A percentile compares a stretch with the other conserved stretches of the same genome.
Evolutionary conservation across 1,140 invertebrate species (phyloP).

Genomic region (Euglossa dilemma): DNA sequence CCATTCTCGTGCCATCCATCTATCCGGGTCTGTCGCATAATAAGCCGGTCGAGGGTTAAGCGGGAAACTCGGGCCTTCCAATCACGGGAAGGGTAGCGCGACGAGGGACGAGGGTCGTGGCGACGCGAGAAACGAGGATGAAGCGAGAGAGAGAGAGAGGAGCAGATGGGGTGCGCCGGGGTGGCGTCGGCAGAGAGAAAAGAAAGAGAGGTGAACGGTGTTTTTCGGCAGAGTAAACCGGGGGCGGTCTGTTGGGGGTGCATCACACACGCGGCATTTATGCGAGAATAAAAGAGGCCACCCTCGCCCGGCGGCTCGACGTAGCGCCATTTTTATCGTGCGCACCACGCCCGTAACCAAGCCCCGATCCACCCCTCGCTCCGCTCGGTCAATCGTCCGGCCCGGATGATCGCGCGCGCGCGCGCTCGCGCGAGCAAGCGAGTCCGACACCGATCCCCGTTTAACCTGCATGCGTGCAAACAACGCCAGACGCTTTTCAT

Average conservation of each 20-base stretch:
- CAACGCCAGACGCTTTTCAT: slow-evolving; percentile 50
- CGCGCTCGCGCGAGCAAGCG: too few species aligned
- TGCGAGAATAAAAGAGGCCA: slow-evolving; percentile 59
- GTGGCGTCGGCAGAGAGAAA: neutral
- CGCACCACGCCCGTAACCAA: slow-evolving; percentile 71
- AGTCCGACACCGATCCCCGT: slow-evolving; percentile 50
- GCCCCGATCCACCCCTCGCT: slow-evolving; percentile 37
- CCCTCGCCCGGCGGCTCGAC: slow-evolving; percentile 47
- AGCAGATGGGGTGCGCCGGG: neutral
- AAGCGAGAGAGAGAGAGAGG: neutral
- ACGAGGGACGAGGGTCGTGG: slow-evolving; percentile 26
- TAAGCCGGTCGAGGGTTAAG: slow-evolving; percentile 73
- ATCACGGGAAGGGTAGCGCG: slow-evolving; percentile 42
- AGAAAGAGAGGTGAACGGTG: slow-evolving; percentile 32
- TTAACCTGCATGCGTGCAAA: slow-evolving; percentile 59
- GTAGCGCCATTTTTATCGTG: slow-evolving; percentile 74
- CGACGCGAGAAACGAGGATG: neutral
- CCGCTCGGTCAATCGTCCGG: slow-evolving; percentile 61
- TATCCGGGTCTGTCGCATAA: slow-evolving; percentile 67
- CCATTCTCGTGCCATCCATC: slow-evolving; percentile 67
- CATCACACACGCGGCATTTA: slow-evolving; percentile 72
- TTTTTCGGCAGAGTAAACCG: slow-evolving; percentile 62
- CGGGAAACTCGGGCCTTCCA: slow-evolving; percentile 63
- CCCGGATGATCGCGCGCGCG: slow-evolving; percentile 46
- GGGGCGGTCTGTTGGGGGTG: slow-evolving; percentile 72